Evolutionary conservation across 2,888 invertebrate genomes (phyloP), one percentile per base, ranked within the genome.

Genomic region (Spodoptera littoralis): DNA sequence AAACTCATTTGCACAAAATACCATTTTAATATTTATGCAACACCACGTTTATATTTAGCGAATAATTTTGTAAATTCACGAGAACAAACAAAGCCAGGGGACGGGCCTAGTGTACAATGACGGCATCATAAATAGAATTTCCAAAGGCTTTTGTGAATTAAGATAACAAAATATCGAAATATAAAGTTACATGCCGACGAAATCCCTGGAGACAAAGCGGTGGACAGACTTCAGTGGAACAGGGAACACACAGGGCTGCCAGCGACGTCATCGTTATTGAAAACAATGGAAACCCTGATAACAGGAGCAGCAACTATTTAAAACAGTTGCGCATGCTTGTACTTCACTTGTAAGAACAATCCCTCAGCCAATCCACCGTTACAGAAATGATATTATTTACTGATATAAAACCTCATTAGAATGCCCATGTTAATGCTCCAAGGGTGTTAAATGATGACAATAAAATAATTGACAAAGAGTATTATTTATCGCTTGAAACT

Each of bases 151-250:
- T 80, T 68, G 68, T 79, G 76, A 75, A 73, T 74, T 76, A 73
- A 79, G 70, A 74, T 76, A 76, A 74, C 71, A 77, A 74, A 80
- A 71, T 81, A 75, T 74, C 62, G 72, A 77, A 74, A 79, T 77
- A 79, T 80, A 80, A 73, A 82, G 79, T 78, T 72, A 77, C 70
- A 79, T 72, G 76, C 65, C 56, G 72, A 67, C 73, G 63, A 70
- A 71, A 75, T 80, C 78, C 73, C 62, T 22, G 49, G 80, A 81
- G 77, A 82, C 80, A 77, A 80, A 80, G 76, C 76, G 62, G 64
- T 61, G 65, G 72, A 65, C 72, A 70, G 68, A 64, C 69, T 67
- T 71, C 70, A 65, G 54, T 60, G 63, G 24, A 53, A 51, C 9
- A 54, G 53, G 47, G 44, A 43, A 36, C 12, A 5, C 4, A 13